Conservation (phyloP, 2,797 vertebrate genomes). For the Neopelma chrysocephalum region DNA sequence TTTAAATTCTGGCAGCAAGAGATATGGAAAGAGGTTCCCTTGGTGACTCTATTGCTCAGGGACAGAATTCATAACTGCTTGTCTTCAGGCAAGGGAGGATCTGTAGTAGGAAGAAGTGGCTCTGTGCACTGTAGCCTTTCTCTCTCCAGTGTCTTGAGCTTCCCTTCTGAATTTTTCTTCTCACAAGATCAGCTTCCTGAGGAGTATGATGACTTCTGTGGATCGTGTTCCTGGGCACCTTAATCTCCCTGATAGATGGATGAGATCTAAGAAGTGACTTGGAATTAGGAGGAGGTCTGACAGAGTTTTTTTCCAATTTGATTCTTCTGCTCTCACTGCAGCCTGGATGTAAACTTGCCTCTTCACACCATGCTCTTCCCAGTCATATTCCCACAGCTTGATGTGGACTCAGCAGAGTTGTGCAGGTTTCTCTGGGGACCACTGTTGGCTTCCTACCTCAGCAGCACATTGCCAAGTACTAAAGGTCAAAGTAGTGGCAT, state of each 20-base stretch:
- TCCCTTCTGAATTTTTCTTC: background rate
- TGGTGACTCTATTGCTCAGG: background rate
- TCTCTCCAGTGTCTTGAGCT: background rate
- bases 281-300: background rate
- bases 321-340: background rate
- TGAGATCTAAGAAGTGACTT: background rate
- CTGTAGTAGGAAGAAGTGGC: background rate
- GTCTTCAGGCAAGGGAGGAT: background rate
- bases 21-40: background rate
- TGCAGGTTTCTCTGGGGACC: background rate
- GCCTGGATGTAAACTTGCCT: background rate
- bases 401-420: background rate
- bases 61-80: background rate
- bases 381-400: background rate
- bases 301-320: background rate
- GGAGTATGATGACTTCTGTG: background rate
- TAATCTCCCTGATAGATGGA: background rate
- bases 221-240: background rate
- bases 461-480: background rate
- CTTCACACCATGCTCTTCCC: background rate
- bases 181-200: background rate
- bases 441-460: background rate
- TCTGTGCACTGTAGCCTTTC: background rate
- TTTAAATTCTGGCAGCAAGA: background rate
- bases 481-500: slow-evolving; percentile 14